phyloP scores from a whole-genome alignment of 1,140 invertebrate genomes.

The Teleogryllus occipitalis region DNA sequence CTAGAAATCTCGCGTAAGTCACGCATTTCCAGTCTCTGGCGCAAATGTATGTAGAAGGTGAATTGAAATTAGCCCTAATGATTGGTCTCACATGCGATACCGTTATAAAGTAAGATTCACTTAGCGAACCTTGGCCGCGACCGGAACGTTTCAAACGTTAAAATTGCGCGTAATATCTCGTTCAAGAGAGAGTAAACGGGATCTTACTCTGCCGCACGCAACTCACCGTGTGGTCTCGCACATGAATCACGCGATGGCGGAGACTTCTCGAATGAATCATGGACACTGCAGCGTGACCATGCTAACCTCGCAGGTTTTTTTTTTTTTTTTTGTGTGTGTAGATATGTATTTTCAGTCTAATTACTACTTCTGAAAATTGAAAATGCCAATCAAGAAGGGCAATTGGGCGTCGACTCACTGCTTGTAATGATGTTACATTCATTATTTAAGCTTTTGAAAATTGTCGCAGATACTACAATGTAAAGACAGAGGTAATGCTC shows the following conservation, averaged over 20 bases:
- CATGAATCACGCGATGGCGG: not conserved
- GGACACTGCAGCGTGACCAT: too few species aligned
- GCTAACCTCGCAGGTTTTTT: not conserved
- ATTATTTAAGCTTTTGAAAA: too few species aligned
- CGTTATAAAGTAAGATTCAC: not conserved
- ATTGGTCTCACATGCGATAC: not conserved
- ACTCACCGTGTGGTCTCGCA: not conserved
- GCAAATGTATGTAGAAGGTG: not conserved
- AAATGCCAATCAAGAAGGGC: too few species aligned
- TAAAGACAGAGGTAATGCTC: too few species aligned
- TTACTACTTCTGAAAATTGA: too few species aligned
- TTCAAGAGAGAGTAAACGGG: not conserved
- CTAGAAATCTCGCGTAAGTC: not conserved
- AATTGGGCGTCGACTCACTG: too few species aligned
- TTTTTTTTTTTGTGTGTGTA: not conserved
- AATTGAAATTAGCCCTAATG: conserved; percentile 1
- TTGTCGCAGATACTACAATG: too few species aligned
- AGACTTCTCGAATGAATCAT: too few species aligned
- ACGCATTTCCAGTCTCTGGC: not conserved
- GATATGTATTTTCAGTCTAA: too few species aligned
- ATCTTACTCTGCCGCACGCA: not conserved
- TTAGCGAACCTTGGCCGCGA: not conserved
- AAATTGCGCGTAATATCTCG: not conserved
- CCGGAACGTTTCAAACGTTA: not conserved
- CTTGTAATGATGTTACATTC: too few species aligned